Conservation (phyloP, 1,140 invertebrate species). For the Nephila pilipes region DNA sequence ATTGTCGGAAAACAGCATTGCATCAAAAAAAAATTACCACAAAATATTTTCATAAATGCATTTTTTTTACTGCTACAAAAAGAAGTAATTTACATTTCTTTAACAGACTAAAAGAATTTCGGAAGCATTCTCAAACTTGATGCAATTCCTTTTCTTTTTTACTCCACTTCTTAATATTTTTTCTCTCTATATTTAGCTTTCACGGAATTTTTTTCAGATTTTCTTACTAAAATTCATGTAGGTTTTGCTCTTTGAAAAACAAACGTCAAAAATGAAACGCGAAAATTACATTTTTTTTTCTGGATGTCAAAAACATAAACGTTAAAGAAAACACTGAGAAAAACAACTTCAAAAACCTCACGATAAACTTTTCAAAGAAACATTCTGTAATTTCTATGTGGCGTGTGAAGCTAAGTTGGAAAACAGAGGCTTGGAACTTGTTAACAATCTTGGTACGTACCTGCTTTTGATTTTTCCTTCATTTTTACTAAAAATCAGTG, state of each 20-base stretch:
- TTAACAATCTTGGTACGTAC: neutral
- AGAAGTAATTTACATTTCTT: conserved; percentile 12
- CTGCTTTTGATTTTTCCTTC: neutral
- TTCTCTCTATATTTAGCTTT: neutral
- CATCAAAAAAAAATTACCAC: neutral
- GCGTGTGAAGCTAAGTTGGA: conserved; percentile 7
- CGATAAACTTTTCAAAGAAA: conserved; percentile 1
- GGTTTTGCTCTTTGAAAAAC: neutral
- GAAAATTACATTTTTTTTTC: conserved; percentile 2
- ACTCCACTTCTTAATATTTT: neutral
- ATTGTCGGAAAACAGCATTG: neutral
- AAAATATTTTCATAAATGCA: conserved; percentile 4
- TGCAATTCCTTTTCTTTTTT: neutral
- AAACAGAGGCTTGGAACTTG: neutral
- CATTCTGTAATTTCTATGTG: neutral
- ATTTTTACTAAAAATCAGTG: neutral
- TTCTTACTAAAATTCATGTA: neutral
- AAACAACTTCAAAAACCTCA: neutral
- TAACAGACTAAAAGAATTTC: neutral
- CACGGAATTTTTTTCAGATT: neutral
- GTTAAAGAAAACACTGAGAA: conserved; percentile 3
- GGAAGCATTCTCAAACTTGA: conserved; percentile 1
- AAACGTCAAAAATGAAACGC: neutral
- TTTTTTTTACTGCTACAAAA: neutral
- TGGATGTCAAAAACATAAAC: neutral